These are phyloP conservation scores for Sphecodes monilicornis DNA, from an alignment of 2,888 invertebrate species.

Conservation along the genomic window DNA sequence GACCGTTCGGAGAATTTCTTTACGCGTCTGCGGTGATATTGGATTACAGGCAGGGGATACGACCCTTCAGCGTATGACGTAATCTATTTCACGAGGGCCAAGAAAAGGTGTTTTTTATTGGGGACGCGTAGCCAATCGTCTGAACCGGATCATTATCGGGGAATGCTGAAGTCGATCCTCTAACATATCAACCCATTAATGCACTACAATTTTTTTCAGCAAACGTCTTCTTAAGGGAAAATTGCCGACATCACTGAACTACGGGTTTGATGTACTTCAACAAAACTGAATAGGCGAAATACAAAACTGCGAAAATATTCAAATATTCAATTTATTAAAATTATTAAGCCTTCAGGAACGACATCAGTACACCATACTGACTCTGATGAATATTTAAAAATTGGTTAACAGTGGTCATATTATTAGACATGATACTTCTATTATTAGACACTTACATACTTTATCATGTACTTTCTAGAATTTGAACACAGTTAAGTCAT, in stretches of 20 bases:
- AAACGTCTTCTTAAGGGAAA: background rate
- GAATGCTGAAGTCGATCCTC: background rate
- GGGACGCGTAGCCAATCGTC: background rate
- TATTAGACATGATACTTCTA: no score
- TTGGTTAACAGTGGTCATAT: no score
- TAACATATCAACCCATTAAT: background rate
- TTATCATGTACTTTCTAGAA: no score
- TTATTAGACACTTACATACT: no score
- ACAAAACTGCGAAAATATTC: no score
- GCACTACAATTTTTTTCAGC: background rate
- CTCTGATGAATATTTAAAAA: no score
- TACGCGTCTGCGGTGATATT: constrained; percentile 12
- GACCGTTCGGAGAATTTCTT: constrained; percentile 25
- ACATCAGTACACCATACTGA: no score
- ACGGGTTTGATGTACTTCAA: background rate
- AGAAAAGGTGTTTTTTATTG: background rate
- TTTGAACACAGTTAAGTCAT: no score
- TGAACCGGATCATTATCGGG: background rate
- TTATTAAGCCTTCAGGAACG: no score
- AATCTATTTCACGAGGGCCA: constrained; percentile 22
- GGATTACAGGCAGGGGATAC: constrained; percentile 23
- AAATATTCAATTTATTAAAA: no score
- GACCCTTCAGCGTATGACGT: background rate
- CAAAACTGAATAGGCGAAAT: background rate
- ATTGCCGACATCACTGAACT: background rate